Evolutionary conservation across 1,140 invertebrate species (phyloP).

Genomic region (Yoshiicerus persimilis): DNA sequence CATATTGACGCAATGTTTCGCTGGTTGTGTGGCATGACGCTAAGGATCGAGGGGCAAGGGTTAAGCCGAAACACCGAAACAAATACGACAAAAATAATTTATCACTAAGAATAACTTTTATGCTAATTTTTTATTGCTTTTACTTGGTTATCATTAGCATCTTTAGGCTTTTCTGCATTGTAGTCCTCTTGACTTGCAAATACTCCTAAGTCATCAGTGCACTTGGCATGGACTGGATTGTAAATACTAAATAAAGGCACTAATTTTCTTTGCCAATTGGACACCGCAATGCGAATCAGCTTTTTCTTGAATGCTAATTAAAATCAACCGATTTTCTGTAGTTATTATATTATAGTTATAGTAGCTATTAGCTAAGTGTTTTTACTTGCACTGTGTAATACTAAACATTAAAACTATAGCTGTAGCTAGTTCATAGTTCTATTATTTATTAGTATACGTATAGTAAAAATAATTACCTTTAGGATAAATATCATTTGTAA

Average conservation of each 20-base stretch:
- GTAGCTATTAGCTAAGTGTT: too few relatives aligned
- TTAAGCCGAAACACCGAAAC: too few relatives aligned
- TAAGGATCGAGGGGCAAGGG: too few relatives aligned
- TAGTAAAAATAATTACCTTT: conserved; percentile 24
- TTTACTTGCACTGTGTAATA: too few relatives aligned
- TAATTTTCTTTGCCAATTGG: conserved; percentile 34
- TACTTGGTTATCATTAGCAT: not conserved
- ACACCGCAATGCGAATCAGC: conserved; percentile 9
- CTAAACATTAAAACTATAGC: too few relatives aligned
- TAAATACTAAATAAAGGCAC: not conserved
- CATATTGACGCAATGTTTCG: too few relatives aligned
- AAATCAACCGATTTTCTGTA: not conserved
- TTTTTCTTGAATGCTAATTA: conserved; percentile 26
- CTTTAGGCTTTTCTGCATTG: not conserved
- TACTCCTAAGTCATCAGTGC: not conserved
- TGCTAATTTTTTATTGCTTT: too few relatives aligned
- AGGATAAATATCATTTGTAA: conserved; percentile 36
- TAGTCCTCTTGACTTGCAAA: conserved; percentile 24
- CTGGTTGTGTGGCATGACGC: too few relatives aligned
- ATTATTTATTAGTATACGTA: too few relatives aligned
- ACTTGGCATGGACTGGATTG: not conserved
- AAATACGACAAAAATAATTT: too few relatives aligned
- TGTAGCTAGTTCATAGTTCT: too few relatives aligned
- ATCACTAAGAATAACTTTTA: too few relatives aligned
- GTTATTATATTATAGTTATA: not conserved